These are phyloP conservation scores for Austrofundulus limnaeus DNA, from an alignment of 2,113 vertebrate species.

Conservation along the genomic window DNA sequence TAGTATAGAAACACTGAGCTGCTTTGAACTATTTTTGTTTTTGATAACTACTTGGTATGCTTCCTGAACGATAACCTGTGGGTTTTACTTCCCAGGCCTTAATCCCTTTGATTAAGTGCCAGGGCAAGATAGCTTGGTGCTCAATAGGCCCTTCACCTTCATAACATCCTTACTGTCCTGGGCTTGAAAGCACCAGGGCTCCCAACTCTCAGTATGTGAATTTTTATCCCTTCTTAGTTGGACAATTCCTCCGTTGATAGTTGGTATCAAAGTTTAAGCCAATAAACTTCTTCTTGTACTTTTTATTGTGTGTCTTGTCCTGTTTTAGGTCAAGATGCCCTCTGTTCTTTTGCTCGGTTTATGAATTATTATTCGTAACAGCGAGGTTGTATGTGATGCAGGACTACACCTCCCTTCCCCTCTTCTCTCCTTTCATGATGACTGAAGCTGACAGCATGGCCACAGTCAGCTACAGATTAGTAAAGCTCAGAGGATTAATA, in stretches of 20 bases:
- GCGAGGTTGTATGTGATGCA: slow-evolving; percentile 60
- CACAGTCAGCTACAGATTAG: slow-evolving; percentile 57
- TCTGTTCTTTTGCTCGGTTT: slow-evolving; percentile 69
- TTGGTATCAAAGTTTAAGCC: slow-evolving; percentile 73
- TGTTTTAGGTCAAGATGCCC: slow-evolving; percentile 83
- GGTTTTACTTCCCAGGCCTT: slow-evolving; percentile 94
- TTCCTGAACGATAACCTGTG: slow-evolving; percentile 99
- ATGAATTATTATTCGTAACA: slow-evolving; percentile 72
- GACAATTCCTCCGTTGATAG: slow-evolving; percentile 80
- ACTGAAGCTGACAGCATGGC: slow-evolving; percentile 41
- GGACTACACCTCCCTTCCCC: slow-evolving; percentile 28
- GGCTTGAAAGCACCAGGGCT: slow-evolving; percentile 83
- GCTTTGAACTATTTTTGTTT: slow-evolving; percentile 99
- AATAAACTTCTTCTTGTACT: slow-evolving; percentile 63
- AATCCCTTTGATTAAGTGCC: slow-evolving; percentile 99
- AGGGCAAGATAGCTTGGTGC: slow-evolving; percentile 90
- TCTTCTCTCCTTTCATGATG: slow-evolving; percentile 45
- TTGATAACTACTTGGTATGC: slow-evolving; percentile 99
- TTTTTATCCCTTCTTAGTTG: slow-evolving; percentile 64
- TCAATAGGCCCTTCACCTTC: slow-evolving; percentile 86
- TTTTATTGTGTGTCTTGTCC: slow-evolving; percentile 64
- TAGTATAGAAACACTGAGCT: slow-evolving; percentile 97
- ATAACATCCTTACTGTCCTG: slow-evolving; percentile 79
- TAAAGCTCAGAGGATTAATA: slow-evolving; percentile 41
- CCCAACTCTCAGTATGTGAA: slow-evolving; percentile 83